Evolutionary conservation across 2,888 invertebrate species (phyloP), one percentile per base, ranked within the genome.

Genomic region (Xylota sylvarum): DNA sequence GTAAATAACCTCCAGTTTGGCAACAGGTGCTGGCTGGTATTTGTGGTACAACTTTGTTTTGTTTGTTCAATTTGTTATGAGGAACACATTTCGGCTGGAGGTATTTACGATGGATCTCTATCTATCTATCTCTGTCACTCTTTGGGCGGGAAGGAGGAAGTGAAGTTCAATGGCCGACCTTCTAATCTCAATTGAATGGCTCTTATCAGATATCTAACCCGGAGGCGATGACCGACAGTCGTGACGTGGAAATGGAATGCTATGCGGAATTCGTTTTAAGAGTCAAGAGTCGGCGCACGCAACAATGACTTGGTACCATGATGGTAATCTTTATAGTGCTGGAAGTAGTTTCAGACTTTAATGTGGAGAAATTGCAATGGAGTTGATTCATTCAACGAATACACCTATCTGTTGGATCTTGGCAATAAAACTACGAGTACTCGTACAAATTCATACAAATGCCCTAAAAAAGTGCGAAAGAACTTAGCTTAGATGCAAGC

Each of bases 91-190:
- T 52, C 30, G 55, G 5, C 10, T 50, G 23, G 10, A 23, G 50
- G 14, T 58, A 19, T 58, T 60, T 58, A 58, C 37, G 17, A 17
- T 58, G 35, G 9, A 1, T 14, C 2, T 43, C 1, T 43, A 4
- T 17, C 4, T 10, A 4, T 7, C 10, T 35, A 4, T 56, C 14
- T 55, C 7, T 17, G 4, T n/a, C 17, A 12, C 46, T 23, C 5
- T 43, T 12, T 46, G 37, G 65, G 48, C 27, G 37, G 23, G 19
- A 67, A 65, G 48, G 17, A 67, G 67, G 76, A 76, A 48, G 48
- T 67, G 5, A 32, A 69, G 83, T 78, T 83, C 83, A 83, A 78
- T 67, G 35, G 55, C 83, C 83, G 78, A 83, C 83, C 83, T 83
- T 83, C 78, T 72, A 78, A 46, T 73, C 58, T 72, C 50, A 65